phyloP scores from a whole-genome alignment of 2,113 vertebrate genomes.

The Tachuris rubrigastra region DNA sequence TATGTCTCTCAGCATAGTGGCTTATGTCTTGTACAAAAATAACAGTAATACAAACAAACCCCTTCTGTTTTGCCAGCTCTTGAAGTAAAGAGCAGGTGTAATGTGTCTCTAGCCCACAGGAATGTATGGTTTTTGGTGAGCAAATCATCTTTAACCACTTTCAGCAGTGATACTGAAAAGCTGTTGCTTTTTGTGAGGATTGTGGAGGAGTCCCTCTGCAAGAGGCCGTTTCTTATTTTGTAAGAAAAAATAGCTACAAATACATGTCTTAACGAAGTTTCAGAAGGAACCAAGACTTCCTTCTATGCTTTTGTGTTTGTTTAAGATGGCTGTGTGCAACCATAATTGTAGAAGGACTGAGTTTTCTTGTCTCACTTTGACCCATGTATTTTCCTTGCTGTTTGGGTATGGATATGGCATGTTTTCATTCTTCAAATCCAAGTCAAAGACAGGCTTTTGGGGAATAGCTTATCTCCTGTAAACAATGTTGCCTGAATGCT shows the following conservation, averaged over 20 bases:
- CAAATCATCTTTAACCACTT: neutral
- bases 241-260: neutral
- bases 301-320: neutral
- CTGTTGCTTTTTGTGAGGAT: neutral
- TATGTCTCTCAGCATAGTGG: neutral
- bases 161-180: neutral
- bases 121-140: neutral
- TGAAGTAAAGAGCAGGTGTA: neutral
- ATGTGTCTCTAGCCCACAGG: neutral
- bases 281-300: neutral
- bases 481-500: neutral
- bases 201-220: neutral
- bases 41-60: neutral
- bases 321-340: neutral
- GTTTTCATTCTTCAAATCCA: neutral
- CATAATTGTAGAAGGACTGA: neutral
- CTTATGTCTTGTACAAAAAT: neutral
- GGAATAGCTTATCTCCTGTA: neutral
- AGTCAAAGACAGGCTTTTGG: neutral
- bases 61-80: neutral
- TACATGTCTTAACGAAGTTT: neutral
- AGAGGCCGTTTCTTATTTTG: neutral
- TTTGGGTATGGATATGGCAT: neutral
- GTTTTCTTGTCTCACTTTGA: neutral
- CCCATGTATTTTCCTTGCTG: neutral